Base-by-base conservation (phyloP, 2,888 invertebrate genomes). In the Lycaena phlaeas region DNA sequence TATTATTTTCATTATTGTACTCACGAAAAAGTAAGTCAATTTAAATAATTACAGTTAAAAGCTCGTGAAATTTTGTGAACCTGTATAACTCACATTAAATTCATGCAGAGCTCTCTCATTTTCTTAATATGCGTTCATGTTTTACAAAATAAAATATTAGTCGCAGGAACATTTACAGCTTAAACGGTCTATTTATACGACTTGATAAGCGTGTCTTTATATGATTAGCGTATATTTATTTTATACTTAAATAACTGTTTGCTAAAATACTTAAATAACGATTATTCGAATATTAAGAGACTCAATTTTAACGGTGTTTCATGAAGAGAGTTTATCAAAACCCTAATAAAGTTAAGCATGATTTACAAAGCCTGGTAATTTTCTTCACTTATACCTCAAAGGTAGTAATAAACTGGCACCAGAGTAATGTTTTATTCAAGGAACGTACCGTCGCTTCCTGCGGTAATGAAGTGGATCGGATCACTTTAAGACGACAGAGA, bases 391-490 rank as follows among this genome's bases (percentile, higher is more conserved):
- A 22, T 34, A 12, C 34, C 34, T 34, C 34, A 34, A 34, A 34
- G 22, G 34, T 22, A 18, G 30, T 34, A 34, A 34, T 22, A 22
- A 41, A 44, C 27, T 42, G 30, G 36, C 40, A 27, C 27, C 36
- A 41, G 28, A 41, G 25, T 25, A 15, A 50, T 50, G 48, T 50
- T 50, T 50, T 50, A 50, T 48, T 48, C 49, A 50, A 15, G 28
- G 36, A 30, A 36, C 40, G 40, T 42, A 30, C 39, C 22, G 29
- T 36, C 38, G 30, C 46, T 50, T 48, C 45, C 48, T 40, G 43
- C 34, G 43, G 44, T 48, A 53, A 52, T 50, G 46, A 52, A 48
- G 48, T 50, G 39, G 44, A 52, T 51, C 52, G 49, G 28, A 41
- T 41, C 45, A 44, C 30, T 49, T 48, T 43, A 42, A 43, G 42